Percentiles rank a stretch among this genome's conserved stretches.
These are phyloP conservation scores for Cordylochernes scorpioides DNA, from an alignment of 2,888 invertebrate genomes.

Conservation along the genomic window DNA sequence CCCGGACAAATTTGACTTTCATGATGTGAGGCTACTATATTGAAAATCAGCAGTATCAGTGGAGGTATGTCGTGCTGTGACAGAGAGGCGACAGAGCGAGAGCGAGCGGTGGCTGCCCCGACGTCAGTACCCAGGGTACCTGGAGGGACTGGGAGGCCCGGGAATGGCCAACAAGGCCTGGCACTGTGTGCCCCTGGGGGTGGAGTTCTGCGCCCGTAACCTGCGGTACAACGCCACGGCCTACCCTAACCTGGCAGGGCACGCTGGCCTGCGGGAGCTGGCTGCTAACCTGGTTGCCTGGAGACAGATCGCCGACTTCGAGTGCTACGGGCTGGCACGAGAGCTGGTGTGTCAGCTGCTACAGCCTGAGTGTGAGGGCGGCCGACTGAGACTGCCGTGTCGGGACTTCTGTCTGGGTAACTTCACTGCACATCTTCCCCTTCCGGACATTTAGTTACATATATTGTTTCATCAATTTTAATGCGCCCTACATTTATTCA, in stretches of 20 bases:
- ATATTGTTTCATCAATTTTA: no score
- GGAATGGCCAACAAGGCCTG: slow-evolving; percentile 11
- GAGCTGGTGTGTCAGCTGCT: slow-evolving; percentile 64
- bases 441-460: no score
- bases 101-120: slow-evolving; percentile 13
- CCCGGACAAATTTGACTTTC: no score
- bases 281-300: slow-evolving; percentile 48
- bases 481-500: no score
- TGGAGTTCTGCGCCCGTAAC: slow-evolving; percentile 19
- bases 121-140: slow-evolving; percentile 13
- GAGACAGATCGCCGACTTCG: slow-evolving; percentile 46
- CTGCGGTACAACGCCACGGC: slow-evolving; percentile 50
- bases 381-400: slow-evolving; percentile 30
- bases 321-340: slow-evolving; percentile 60
- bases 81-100: no score
- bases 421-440: slow-evolving; percentile 24
- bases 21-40: no score
- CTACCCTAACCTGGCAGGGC: slow-evolving; percentile 55
- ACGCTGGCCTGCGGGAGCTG: slow-evolving; percentile 35
- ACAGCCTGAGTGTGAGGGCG: slow-evolving; percentile 40
- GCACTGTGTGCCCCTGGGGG: slow-evolving; percentile 16
- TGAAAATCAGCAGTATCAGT: no score
- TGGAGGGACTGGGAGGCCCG: slow-evolving; percentile 14
- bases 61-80: no score
- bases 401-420: slow-evolving; percentile 55